Base-by-base conservation (phyloP, 2,113 vertebrate genomes). In the Platysternon megacephalum region DNA sequence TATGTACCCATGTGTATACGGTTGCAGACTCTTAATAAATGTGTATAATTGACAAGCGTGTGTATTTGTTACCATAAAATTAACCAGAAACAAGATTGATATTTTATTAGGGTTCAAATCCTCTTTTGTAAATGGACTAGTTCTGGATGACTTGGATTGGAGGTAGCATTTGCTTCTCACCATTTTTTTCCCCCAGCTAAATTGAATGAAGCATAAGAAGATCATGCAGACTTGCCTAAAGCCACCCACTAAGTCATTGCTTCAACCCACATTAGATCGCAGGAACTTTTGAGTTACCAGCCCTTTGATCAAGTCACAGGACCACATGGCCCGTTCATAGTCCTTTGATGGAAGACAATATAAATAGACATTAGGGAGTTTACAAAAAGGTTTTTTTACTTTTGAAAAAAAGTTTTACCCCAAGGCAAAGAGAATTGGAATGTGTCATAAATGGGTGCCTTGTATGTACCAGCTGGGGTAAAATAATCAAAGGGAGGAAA, bases 291-390 rank as follows among this genome's bases (percentile, higher is more conserved):
- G 92, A 58, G 87, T 22, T 42, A 16, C 58, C 13, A 44, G 58
- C 5, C 44, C 95, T 98, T 98, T 97, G 96, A 98, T 97, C 95
- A 96, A 95, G 94, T 96, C 96, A 97, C 93, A 95, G 95, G 95
- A 97, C 94, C 97, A 92, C 94, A 96, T 97, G 94, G 93, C 52
- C 86, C 94, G n/a, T 93, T 96, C 96, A 94, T 96, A 95, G 96
- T 90, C 61, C 96, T 97, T 97, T 98, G 97, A 98, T 96, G 96
- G 97, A 93, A 95, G 95, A 89, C 93, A 96, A 88, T 95, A 97
- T 95, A 97, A 96, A 97, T 90, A 98, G 68, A 91, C 80, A 87
- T 88, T 89, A 91, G 94, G 91, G 93, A 95, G 86, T 92, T 95
- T 80, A 96, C 85, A 72, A 80, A n/a, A 79, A 39, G n/a, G 65